Base-by-base conservation (phyloP, 2,888 invertebrate genomes). In the Capitulum mitella region DNA sequence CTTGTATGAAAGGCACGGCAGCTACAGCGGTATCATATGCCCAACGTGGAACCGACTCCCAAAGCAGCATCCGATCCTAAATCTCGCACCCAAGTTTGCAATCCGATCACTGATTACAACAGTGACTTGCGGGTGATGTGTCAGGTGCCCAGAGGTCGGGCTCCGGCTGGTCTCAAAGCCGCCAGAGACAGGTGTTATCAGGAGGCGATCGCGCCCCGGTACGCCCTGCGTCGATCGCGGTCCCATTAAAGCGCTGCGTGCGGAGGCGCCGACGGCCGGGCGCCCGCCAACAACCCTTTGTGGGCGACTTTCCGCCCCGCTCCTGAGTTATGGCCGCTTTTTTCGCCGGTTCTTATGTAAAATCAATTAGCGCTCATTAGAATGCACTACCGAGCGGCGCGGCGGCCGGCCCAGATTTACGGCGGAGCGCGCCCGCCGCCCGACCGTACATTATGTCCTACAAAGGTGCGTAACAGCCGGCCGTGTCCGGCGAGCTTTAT, bases 281-380 rank as follows among this genome's bases (percentile, higher is more conserved):
- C 22, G 37, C 26, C 37, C 10, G 3, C 34, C 64, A 32, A 12
- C 10, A 32, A 70, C 70, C 37, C 70, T 37, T 70, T 70, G 70
- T 70, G 37, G 6, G 70, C 70, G 34, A 70, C 70, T 37, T 70
- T 37, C 70, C 70, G 70, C 70, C 70, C 37, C 10, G 22, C 70
- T n/a, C 43, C 43, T 75, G 46, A 75, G 75, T 75, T 75, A 70
- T 70, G 70, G 70, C 37, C 70, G 16, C 70, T 70, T 70, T 70
- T 70, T 70, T 70, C n/a, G 46, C 43, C 29, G n/a, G 75, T 75
- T 75, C 46, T 75, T 75, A 75, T 46, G 43, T 43, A n/a, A 46
- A 75, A 75, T 75, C 75, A 75, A 75, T 75, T 75, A 75, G 75
- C 46, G 46, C 75, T 75, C 75, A 46, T 75, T 75, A 75, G 75